Evolutionary conservation across 2,113 vertebrate species (phyloP).

Genomic region (Callorhinus ursinus): DNA sequence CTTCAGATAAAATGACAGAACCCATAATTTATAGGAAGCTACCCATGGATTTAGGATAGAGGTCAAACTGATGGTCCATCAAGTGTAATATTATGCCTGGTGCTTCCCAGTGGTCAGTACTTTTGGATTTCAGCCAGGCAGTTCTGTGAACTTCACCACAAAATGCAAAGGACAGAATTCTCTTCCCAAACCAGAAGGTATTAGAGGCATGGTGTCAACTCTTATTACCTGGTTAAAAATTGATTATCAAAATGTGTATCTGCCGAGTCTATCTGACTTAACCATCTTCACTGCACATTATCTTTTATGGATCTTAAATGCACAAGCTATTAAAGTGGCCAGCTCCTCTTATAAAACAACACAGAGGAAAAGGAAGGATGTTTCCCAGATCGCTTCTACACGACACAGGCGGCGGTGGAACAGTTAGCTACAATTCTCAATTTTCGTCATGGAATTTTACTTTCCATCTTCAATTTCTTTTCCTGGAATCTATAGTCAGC

Average conservation of each 20-base stretch:
- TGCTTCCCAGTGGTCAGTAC: not conserved
- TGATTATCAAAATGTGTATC: constrained; percentile 47
- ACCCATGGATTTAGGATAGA: constrained; percentile 46
- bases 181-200: not conserved
- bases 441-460: not conserved
- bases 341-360: not conserved
- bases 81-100: not conserved
- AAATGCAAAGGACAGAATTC: constrained; percentile 1
- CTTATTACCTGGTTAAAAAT: constrained; percentile 52
- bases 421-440: not conserved
- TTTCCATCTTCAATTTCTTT: not conserved
- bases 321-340: not conserved
- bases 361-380: not conserved
- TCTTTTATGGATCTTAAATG: constrained; percentile 67
- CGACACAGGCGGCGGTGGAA: not conserved
- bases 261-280: not conserved
- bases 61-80: constrained; percentile 38
- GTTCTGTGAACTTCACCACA: not conserved
- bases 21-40: constrained; percentile 40
- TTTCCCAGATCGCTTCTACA: not conserved
- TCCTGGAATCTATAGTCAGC: not conserved
- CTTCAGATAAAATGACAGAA: constrained; percentile 47
- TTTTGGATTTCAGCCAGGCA: constrained; percentile 4
- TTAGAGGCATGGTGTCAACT: not conserved
- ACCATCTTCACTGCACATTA: constrained; percentile 45